Conservation (phyloP, 2,888 invertebrate species). For the Sinhomidia bicolor region DNA sequence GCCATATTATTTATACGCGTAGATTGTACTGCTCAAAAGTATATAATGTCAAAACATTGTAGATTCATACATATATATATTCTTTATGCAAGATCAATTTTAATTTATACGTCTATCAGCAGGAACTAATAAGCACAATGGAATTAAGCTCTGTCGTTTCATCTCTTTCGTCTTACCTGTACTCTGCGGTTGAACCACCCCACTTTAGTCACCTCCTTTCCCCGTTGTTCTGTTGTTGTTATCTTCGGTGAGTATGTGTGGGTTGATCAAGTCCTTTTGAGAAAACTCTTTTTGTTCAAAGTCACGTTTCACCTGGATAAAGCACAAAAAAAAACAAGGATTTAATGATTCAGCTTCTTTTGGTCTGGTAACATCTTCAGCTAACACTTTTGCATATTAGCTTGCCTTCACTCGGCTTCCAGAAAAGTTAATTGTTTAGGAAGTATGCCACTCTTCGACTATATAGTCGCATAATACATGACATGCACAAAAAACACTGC, state of each 20-base stretch:
- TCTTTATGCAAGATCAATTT: background rate
- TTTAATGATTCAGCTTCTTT: background rate
- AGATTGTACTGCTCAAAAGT: background rate
- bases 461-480: background rate
- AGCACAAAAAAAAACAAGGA: background rate
- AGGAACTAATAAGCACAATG: slow-evolving; percentile 5
- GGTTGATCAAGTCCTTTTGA: slow-evolving; percentile 12
- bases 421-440: background rate
- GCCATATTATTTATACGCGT: background rate
- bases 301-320: slow-evolving; percentile 14
- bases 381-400: background rate
- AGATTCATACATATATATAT: no score
- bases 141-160: background rate
- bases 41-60: background rate
- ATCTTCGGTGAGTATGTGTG: background rate
- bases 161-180: slow-evolving; percentile 14
- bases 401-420: background rate
- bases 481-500: background rate
- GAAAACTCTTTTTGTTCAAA: background rate
- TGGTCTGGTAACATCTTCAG: background rate
- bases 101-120: slow-evolving; percentile 11
- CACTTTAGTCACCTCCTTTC: background rate
- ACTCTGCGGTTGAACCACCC: background rate
- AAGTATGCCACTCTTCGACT: background rate
- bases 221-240: background rate